Base-by-base conservation (phyloP, 2,797 vertebrate species). In the Peromyscus aztecus region DNA sequence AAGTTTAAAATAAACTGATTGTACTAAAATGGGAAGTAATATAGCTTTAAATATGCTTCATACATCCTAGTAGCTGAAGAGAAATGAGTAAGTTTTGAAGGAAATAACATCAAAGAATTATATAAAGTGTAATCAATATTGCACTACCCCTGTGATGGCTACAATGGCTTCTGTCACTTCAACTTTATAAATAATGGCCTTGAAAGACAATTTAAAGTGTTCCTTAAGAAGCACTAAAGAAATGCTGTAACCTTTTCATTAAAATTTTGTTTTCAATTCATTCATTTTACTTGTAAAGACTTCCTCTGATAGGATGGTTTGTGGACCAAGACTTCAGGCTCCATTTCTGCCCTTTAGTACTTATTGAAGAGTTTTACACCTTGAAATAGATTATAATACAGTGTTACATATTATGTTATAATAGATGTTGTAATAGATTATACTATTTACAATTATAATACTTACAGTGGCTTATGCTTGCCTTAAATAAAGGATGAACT, bases 1-100 rank as follows among this genome's bases (percentile, higher is more conserved):
- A 52, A 95, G 27, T 40, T 84, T 80, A 92, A 96, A 71, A 2
- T 40, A 91, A 95, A 89, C 19, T 6, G 31, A 76, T 40, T 89
- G n/a, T 95, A 82, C 37, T 91, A 52, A 94, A 87, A 81, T 61
- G 19, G 71, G 16, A 97, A 37, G 6, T 17, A 19, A 46, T 67
- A 7, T 16, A 71, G 19, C 0, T 92, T 82, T 73, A 90, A 88
- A 85, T 55, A 61, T 59, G 67, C 76, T 94, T 77, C 6, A 90
- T 43, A 84, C 29, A 23, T 57, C 57, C 21, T 86, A 16, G 37
- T 80, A 93, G 0, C 12, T 29, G 5, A 31, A 82, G 29, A 78
- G 0, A 97, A 82, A 67, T 61, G 29, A 91, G 43, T 55, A 84
- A 67, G 40, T 93, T 76, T 81, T 67, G 57, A 95, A 85, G 16